Evolutionary conservation across 2,797 vertebrate species (phyloP).

Genomic region (Muscicapa comitata): DNA sequence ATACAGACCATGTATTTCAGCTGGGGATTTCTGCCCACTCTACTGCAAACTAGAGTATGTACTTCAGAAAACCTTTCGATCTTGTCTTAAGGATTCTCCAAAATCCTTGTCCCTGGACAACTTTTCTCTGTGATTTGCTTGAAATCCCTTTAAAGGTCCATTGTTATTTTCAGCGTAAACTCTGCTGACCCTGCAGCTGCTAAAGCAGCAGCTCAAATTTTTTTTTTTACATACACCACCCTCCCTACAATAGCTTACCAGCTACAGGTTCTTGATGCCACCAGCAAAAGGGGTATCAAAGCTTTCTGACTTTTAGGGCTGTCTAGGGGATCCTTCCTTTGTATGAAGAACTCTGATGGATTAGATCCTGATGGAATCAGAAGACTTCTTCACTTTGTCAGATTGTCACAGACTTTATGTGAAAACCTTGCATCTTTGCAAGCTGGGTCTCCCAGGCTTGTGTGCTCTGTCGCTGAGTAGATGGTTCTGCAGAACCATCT

Average conservation of each 20-base stretch:
- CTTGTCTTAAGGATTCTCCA: neutral
- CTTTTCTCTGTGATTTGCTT: neutral
- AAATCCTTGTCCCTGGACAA: neutral
- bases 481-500: neutral
- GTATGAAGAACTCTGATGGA: neutral
- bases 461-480: neutral
- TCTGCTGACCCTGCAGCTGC: neutral
- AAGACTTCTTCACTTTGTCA: neutral
- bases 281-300: neutral
- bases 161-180: neutral
- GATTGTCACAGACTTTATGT: neutral
- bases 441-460: neutral
- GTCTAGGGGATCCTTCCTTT: neutral
- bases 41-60: neutral
- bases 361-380: neutral
- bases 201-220: neutral
- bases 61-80: neutral
- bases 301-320: neutral
- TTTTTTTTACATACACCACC: accelerated
- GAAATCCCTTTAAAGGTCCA: neutral
- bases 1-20: neutral
- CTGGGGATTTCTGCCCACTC: neutral
- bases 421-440: neutral
- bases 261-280: neutral
- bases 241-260: neutral